Conservation (phyloP, 2,113 vertebrate species). For the Kryptolebias marmoratus region DNA sequence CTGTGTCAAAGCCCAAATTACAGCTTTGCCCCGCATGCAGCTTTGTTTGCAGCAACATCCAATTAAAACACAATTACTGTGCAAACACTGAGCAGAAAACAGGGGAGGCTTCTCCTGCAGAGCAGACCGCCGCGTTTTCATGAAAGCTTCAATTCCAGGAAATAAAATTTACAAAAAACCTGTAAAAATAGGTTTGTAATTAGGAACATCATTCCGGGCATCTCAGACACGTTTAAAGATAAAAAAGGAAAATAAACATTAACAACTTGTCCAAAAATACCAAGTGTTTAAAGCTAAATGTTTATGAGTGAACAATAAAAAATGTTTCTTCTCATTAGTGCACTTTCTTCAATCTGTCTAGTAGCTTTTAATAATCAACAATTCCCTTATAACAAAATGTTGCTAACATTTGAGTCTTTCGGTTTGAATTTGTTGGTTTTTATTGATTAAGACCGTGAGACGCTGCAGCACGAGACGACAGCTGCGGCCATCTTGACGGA, state of each 20-base stretch:
- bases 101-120: neutral
- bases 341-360: too few species aligned
- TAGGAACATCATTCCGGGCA: neutral
- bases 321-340: too few species aligned
- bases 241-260: too few species aligned
- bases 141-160: neutral
- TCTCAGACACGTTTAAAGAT: neutral
- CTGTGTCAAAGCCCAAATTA: slow-evolving; percentile 29
- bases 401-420: neutral
- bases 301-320: too few species aligned
- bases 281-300: too few species aligned
- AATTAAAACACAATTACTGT: slow-evolving; percentile 33
- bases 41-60: slow-evolving; percentile 13
- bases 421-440: neutral
- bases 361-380: too few species aligned
- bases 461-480: too few species aligned
- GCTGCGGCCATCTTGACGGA: too few species aligned
- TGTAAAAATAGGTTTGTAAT: neutral
- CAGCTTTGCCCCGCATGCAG: slow-evolving; percentile 12
- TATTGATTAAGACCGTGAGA: neutral
- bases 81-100: neutral
- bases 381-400: too few species aligned
- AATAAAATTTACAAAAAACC: neutral
- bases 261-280: too few species aligned
- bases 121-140: neutral